A percentile compares a stretch with the other conserved stretches of the same genome.
Evolutionary conservation across 2,888 invertebrate genomes (phyloP).

Genomic region (Poecilus cupreus): DNA sequence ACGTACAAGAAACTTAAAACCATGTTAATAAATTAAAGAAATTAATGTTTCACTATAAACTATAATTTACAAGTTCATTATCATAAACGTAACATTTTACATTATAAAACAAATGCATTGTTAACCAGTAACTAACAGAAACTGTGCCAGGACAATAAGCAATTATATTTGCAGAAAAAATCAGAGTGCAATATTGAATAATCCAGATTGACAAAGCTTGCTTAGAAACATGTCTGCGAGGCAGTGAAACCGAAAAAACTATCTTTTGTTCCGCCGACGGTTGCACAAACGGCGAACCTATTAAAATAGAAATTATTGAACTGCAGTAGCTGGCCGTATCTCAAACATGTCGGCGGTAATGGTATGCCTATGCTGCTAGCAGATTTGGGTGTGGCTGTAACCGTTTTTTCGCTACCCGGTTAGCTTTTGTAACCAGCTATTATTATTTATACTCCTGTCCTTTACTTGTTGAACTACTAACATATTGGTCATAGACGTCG

Average conservation of each 20-base stretch:
- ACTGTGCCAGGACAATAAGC: conserved; percentile 17
- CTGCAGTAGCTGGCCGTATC: conserved; percentile 48
- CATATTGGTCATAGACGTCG: neutral
- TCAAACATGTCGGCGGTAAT: conserved; percentile 52
- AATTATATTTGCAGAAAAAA: conserved; percentile 26
- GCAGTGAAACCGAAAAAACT: conserved; percentile 9
- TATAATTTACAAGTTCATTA: no score
- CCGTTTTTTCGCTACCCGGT: conserved; percentile 34
- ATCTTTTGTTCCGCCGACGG: conserved; percentile 30
- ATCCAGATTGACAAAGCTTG: conserved; percentile 30
- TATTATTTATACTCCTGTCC: conserved; percentile 46
- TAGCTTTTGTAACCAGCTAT: conserved; percentile 22
- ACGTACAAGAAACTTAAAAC: no score
- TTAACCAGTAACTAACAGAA: neutral
- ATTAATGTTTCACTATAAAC: no score
- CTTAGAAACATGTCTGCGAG: no score
- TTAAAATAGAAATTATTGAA: conserved; percentile 59
- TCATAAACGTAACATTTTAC: no score
- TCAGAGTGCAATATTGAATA: conserved; percentile 22
- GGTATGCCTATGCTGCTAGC: conserved; percentile 46
- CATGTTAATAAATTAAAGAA: no score
- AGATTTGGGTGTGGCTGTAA: conserved; percentile 49
- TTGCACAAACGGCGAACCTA: conserved; percentile 45
- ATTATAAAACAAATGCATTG: neutral
- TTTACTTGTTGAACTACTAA: neutral